Percentiles rank a stretch among this genome's conserved stretches.
Evolutionary conservation across 2,113 vertebrate genomes (phyloP).

Genomic region (Podarcis cretensis): DNA sequence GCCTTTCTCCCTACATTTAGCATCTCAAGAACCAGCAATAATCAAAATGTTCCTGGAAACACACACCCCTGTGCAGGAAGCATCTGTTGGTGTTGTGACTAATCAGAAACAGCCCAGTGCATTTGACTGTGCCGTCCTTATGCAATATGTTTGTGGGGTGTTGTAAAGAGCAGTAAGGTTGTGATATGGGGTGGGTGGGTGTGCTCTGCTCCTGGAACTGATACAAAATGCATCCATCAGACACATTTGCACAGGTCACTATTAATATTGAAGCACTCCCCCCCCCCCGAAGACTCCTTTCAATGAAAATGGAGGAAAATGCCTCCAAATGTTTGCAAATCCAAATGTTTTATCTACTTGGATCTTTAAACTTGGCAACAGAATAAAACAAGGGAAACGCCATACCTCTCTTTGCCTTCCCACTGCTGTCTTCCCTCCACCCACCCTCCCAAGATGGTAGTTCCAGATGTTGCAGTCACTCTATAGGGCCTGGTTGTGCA

Average conservation of each 20-base stretch:
- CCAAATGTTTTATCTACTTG: too few species aligned
- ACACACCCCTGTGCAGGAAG: not conserved
- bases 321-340: not conserved
- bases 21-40: conserved; percentile 40
- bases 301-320: not conserved
- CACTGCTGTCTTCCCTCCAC: not conserved
- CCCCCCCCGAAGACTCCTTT: not conserved
- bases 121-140: too few species aligned
- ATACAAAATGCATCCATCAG: not conserved
- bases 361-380: too few species aligned
- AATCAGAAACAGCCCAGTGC: not conserved
- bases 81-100: not conserved
- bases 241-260: not conserved
- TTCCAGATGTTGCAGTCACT: conserved; percentile 72
- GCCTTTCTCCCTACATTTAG: not conserved
- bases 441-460: not conserved
- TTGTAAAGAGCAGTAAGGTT: not conserved
- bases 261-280: not conserved
- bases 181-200: too few species aligned
- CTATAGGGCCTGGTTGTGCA: conserved; percentile 45
- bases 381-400: not conserved
- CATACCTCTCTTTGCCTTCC: not conserved
- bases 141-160: too few species aligned
- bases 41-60: conserved; percentile 39
- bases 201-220: not conserved